phyloP scores from a whole-genome alignment of 1,140 invertebrate species.

The Drosophila punjabiensis region DNA sequence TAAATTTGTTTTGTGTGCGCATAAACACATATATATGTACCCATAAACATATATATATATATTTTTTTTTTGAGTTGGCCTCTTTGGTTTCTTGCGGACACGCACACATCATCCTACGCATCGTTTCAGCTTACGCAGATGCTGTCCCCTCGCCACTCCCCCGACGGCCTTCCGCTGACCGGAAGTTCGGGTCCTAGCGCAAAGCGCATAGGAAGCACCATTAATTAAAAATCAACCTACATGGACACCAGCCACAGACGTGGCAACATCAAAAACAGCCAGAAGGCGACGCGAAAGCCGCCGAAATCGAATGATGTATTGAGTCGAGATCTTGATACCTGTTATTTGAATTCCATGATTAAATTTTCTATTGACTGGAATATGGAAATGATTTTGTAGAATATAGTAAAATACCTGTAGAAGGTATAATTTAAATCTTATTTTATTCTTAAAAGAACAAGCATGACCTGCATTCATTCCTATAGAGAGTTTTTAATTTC shows the following conservation, averaged over 20 bases:
- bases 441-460: too few relatives aligned
- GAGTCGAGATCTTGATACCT: background rate
- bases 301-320: too few relatives aligned
- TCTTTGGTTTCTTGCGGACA: slow-evolving; percentile 45
- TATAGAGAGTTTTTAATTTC: too few relatives aligned
- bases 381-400: background rate
- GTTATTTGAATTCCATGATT: background rate
- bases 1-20: slow-evolving; percentile 53
- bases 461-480: too few relatives aligned
- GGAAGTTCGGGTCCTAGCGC: slow-evolving; percentile 53
- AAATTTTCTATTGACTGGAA: background rate
- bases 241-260: slow-evolving; percentile 52
- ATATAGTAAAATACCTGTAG: background rate
- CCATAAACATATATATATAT: background rate
- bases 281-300: slow-evolving; percentile 17
- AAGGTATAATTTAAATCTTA: background rate
- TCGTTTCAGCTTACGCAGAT: slow-evolving; percentile 14
- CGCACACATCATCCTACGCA: slow-evolving; percentile 17
- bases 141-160: slow-evolving; percentile 22
- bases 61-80: slow-evolving; percentile 32
- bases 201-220: slow-evolving; percentile 74
- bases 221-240: slow-evolving; percentile 76
- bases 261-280: slow-evolving; percentile 57
- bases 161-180: slow-evolving; percentile 20
- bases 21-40: background rate